A percentile compares a stretch with the other conserved stretches of the same genome.
Conservation (phyloP, 1,140 invertebrate genomes). For the Anthonomus grandis region DNA sequence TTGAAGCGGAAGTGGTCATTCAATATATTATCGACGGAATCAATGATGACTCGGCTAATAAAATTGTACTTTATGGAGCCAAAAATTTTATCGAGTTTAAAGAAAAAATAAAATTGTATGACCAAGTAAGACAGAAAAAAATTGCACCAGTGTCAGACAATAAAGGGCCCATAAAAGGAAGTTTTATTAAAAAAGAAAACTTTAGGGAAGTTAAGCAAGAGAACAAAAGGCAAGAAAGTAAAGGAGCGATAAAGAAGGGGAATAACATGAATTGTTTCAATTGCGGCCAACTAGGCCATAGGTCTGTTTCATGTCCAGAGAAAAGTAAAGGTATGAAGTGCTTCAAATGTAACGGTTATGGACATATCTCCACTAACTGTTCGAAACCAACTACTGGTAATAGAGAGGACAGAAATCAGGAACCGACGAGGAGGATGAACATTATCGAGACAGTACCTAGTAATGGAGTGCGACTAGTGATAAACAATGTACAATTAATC, state of each 20-base stretch:
- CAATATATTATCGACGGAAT: constrained; percentile 40
- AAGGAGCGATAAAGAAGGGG: background rate
- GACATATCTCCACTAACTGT: constrained; percentile 7
- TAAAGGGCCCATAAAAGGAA: background rate
- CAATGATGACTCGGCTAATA: constrained; percentile 16
- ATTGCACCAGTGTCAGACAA: background rate
- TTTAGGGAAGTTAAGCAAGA: too few relatives aligned
- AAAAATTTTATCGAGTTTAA: constrained; percentile 24
- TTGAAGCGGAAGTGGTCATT: constrained; percentile 33
- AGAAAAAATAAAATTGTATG: constrained; percentile 24
- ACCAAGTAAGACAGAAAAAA: constrained; percentile 3
- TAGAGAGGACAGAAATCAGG: background rate
- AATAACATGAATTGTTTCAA: constrained; percentile 10
- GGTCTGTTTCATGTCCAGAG: constrained; percentile 5
- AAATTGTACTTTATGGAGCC: constrained; percentile 26
- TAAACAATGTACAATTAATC: background rate
- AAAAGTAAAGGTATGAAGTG: constrained; percentile 14
- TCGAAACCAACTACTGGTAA: background rate
- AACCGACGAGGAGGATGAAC: background rate
- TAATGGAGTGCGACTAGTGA: constrained; percentile 2
- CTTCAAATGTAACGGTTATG: constrained; percentile 15
- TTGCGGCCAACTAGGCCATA: constrained; percentile 13
- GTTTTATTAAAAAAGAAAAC: too few relatives aligned
- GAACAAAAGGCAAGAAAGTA: background rate
- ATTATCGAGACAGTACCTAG: background rate